Conservation (phyloP, 2,113 vertebrate genomes). For the Aleadryas rufinucha region DNA sequence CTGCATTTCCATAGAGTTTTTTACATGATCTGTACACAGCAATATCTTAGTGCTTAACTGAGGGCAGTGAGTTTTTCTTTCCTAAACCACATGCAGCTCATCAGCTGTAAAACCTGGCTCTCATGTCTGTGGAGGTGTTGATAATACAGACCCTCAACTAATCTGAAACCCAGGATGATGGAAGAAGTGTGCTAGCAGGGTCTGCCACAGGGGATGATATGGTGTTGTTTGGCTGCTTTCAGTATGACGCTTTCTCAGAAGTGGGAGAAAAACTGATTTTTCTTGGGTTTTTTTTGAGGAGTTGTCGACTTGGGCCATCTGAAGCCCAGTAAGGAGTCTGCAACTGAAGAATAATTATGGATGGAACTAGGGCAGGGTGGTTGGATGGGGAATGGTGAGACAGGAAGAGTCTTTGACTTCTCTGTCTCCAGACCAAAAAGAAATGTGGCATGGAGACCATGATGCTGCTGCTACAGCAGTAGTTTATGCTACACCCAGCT, state of each 20-base stretch:
- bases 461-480: not conserved
- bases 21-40: not conserved
- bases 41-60: not conserved
- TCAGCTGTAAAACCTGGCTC: not conserved
- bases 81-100: not conserved
- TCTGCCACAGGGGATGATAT: not conserved
- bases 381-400: fast-evolving
- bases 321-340: not conserved
- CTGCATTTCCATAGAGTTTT: not conserved
- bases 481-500: not conserved
- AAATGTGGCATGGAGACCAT: not conserved
- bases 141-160: not conserved
- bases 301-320: not conserved
- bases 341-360: not conserved
- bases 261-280: not conserved
- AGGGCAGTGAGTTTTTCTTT: not conserved
- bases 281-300: not conserved
- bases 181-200: not conserved
- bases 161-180: not conserved
- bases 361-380: not conserved
- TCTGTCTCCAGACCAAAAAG: not conserved
- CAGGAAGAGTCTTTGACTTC: not conserved
- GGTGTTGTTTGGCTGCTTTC: not conserved
- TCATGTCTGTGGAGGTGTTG: not conserved
- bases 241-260: not conserved